These are phyloP conservation scores for Linnaemya vulpina DNA, from an alignment of 2,888 invertebrate genomes.

Conservation along the genomic window DNA sequence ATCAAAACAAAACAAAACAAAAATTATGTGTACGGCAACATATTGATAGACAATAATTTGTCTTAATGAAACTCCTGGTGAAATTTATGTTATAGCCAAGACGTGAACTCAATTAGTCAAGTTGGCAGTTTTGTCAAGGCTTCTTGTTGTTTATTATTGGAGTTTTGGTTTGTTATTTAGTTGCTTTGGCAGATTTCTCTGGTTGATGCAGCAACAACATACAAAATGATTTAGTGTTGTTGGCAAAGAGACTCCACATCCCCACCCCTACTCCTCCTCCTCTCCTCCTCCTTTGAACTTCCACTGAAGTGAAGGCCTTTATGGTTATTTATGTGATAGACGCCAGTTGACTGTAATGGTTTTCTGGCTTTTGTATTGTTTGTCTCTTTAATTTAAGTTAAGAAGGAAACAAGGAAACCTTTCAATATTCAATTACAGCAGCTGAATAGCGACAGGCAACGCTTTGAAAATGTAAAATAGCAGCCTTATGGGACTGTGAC, in stretches of 20 bases:
- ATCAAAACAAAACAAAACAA: no score
- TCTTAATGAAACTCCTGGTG: constrained; percentile 82
- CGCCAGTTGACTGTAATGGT: constrained; percentile 64
- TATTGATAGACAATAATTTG: constrained; percentile 84
- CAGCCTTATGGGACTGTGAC: constrained; percentile 55
- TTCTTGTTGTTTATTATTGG: constrained; percentile 52
- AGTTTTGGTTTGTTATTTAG: constrained; percentile 49
- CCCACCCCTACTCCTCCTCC: background rate
- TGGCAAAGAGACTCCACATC: constrained; percentile 30
- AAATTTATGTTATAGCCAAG: constrained; percentile 82
- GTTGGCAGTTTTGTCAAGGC: constrained; percentile 35
- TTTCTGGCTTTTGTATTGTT: constrained; percentile 30
- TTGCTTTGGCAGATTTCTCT: constrained; percentile 32
- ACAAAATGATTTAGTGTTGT: constrained; percentile 56
- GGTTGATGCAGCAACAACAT: constrained; percentile 2
- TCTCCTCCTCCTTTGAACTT: background rate
- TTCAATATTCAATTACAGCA: constrained; percentile 48
- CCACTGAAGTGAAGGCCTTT: constrained; percentile 20
- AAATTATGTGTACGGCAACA: constrained; percentile 78
- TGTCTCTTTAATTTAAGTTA: background rate
- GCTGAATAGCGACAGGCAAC: background rate
- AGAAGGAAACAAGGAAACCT: constrained; percentile 59
- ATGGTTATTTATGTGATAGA: constrained; percentile 44
- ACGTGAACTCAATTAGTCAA: constrained; percentile 76
- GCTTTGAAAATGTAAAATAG: constrained; percentile 31